Conservation (phyloP, 2,797 vertebrate species). For the Gymnoscopelus microlampas region DNA sequence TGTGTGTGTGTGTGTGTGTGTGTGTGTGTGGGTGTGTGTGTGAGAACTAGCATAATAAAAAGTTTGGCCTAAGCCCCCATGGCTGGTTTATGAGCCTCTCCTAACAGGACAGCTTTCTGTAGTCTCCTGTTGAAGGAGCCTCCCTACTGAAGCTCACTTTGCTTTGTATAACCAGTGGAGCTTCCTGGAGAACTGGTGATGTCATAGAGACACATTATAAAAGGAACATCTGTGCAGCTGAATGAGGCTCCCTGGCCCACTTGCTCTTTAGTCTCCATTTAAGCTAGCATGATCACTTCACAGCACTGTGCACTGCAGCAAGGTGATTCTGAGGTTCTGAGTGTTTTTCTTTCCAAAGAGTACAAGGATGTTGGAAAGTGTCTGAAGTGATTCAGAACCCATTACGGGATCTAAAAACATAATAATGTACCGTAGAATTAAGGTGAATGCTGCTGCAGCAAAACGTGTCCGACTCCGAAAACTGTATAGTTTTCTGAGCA, state of each 20-base stretch:
- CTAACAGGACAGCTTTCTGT: constrained; percentile 52
- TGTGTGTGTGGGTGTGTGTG: background rate
- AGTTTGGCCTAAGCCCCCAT: constrained; percentile 34
- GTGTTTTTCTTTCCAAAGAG: constrained; percentile 21
- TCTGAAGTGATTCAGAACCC: constrained; percentile 15
- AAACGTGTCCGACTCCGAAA: background rate
- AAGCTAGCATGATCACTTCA: constrained; percentile 23
- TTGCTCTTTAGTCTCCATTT: constrained; percentile 16
- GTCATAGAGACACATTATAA: constrained; percentile 49
- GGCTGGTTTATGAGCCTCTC: constrained; percentile 56
- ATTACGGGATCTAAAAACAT: constrained; percentile 8
- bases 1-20: background rate
- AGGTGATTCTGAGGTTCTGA: constrained; percentile 2
- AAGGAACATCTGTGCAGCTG: constrained; percentile 63
- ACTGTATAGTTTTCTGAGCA: background rate
- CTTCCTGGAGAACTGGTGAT: constrained; percentile 53
- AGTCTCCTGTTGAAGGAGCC: constrained; percentile 44
- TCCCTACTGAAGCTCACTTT: constrained; percentile 32
- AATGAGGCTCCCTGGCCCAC: constrained; percentile 23
- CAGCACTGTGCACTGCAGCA: background rate
- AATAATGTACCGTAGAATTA: background rate
- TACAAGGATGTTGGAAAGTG: background rate
- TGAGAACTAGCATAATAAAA: constrained; percentile 38
- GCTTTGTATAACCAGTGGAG: constrained; percentile 1
- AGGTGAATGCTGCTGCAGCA: background rate